phyloP scores from a whole-genome alignment of 2,113 vertebrate species.

The Columba livia region DNA sequence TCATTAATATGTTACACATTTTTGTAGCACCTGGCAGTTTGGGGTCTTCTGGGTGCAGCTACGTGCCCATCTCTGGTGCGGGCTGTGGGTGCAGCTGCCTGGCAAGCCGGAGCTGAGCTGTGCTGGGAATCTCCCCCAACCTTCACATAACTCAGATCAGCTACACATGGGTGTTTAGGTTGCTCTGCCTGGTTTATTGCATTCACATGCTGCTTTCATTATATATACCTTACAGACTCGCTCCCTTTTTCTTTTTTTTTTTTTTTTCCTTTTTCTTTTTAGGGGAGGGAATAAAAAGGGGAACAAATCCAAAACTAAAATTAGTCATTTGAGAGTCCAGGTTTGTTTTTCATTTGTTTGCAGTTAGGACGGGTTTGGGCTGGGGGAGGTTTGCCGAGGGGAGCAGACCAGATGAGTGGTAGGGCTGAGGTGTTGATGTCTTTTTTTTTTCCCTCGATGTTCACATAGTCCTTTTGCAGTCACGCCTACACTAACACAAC shows the following conservation, averaged over 20 bases:
- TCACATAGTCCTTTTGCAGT: rapidly evolving
- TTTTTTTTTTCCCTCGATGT: neutral
- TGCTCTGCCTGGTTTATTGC: conserved; percentile 31
- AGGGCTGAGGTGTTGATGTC: neutral
- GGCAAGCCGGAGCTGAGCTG: neutral
- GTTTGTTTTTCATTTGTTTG: conserved; percentile 36
- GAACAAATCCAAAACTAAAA: conserved; percentile 42
- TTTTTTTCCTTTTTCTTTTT: neutral
- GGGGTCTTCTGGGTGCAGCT: neutral
- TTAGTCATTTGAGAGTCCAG: conserved; percentile 10
- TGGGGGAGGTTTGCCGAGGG: neutral
- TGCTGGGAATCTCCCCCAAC: neutral
- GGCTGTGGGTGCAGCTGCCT: neutral
- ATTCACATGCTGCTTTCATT: conserved; percentile 62
- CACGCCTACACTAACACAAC: rapidly evolving
- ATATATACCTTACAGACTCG: conserved; percentile 52
- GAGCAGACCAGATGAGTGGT: neutral
- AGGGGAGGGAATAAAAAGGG: neutral
- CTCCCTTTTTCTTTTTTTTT: neutral
- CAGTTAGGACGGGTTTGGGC: neutral
- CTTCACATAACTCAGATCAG: neutral
- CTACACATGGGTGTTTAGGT: neutral
- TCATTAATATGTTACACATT: neutral
- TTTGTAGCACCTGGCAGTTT: neutral
- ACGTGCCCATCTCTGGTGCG: rapidly evolving